Base-by-base conservation (phyloP, 2,888 invertebrate genomes). In the Nyleta sp. region DNA sequence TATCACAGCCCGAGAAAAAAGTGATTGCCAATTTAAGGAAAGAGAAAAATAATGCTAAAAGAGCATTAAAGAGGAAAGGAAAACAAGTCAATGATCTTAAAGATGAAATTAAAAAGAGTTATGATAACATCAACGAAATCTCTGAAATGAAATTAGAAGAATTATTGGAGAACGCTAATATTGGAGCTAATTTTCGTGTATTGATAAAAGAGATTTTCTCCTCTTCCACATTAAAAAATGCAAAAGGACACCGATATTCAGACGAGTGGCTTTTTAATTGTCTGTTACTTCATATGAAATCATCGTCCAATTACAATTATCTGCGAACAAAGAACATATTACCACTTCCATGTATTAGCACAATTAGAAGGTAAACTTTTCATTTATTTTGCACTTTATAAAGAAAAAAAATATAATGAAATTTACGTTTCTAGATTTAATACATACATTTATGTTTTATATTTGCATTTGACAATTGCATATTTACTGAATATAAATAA, bases 281-380 rank as follows among this genome's bases (percentile, higher is more conserved):
- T 13, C 42, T 65, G 13, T 20, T 65, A 13, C 22, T 64, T 1
- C 50, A 64, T 22, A 52, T 65, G 42, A 52, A 53, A 2, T 65
- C 65, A 17, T 20, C 65, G 1, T 18, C 42, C 1, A 31, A 28
- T n/a, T 65, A 65, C 6, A 52, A 11, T n/a, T 65, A 42, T 17
- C 2, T 65, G 5, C 6, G 53, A 2, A 13, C 0, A 13, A 24
- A 65, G n/a, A 53, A 53, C 11, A 53, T 65, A 18, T 20, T 65
- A 11, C 65, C 53, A n/a, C 52, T 65, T 15, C 65, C 65, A 5
- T 22, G 42, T 13, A 8, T 40, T 4, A 52, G 52, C 6, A 65
- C 65, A 8, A 44, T 65, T 4, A 52, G 44, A 65, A 65, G 52
- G 65, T 65, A 52, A 59, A 31, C 7, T 50, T 2, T 35, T 7